phyloP scores from a whole-genome alignment of 2,888 invertebrate species.

The Hoplodrina blanda region DNA sequence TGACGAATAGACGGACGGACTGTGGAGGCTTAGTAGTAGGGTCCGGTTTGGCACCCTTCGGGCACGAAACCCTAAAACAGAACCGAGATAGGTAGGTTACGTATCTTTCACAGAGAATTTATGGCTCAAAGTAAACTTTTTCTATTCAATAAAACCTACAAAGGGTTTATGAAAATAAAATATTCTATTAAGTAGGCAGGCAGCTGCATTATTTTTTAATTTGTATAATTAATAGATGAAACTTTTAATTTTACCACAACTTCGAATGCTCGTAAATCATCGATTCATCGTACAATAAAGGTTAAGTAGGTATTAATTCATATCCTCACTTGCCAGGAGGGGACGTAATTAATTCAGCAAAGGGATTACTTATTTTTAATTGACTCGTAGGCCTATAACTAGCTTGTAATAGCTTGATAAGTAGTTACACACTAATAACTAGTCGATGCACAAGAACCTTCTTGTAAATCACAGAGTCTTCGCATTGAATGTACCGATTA shows the following conservation, averaged over 20 bases:
- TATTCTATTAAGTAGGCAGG: no score
- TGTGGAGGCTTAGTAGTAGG: no score
- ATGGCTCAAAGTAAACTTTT: neutral
- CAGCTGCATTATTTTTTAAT: neutral
- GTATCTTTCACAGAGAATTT: neutral
- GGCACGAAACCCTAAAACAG: no score
- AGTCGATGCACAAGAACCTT: conserved; percentile 27
- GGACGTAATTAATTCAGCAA: neutral
- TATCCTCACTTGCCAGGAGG: neutral
- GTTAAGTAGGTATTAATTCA: no score
- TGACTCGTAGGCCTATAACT: neutral
- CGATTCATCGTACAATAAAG: no score
- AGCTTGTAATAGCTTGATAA: neutral
- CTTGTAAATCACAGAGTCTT: conserved; percentile 18
- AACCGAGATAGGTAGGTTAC: neutral
- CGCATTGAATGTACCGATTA: conserved; percentile 23
- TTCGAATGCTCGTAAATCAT: no score
- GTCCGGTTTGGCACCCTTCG: no score
- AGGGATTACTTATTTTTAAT: neutral
- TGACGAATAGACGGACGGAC: no score
- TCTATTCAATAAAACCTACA: no score
- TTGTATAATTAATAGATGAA: neutral
- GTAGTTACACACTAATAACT: conserved; percentile 18
- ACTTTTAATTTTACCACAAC: neutral
- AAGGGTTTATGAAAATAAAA: no score